Conservation (phyloP, 2,797 vertebrate genomes). For the Rousettus madagascariensis region DNA sequence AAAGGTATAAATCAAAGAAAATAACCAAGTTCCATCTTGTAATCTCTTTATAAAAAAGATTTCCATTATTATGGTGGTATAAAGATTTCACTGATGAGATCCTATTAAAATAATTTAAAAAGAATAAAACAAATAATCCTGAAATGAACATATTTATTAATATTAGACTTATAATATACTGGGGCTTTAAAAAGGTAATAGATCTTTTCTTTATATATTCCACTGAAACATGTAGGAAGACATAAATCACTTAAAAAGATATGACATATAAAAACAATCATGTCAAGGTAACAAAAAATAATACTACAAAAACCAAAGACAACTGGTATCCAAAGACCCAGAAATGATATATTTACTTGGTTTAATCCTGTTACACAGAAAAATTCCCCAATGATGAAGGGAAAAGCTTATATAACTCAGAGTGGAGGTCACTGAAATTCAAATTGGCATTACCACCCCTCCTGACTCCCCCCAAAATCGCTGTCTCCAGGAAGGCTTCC, state of each 20-base stretch:
- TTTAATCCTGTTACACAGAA: neutral
- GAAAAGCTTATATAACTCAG: neutral
- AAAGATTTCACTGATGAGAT: neutral
- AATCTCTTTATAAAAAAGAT: neutral
- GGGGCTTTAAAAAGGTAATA: conserved; percentile 2
- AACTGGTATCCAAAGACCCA: neutral
- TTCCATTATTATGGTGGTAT: neutral
- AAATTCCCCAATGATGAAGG: neutral
- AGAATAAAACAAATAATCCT: neutral
- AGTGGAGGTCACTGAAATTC: neutral
- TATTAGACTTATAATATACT: conserved; percentile 12
- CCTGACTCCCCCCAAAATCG: neutral
- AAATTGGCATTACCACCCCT: neutral
- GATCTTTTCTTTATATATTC: neutral
- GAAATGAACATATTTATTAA: neutral
- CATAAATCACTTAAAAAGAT: neutral
- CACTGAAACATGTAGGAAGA: neutral
- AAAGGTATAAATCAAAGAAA: neutral
- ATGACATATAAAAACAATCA: neutral
- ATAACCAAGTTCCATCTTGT: neutral
- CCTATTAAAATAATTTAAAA: conserved; percentile 28
- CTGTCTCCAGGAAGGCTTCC: neutral
- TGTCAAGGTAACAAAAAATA: neutral
- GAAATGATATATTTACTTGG: neutral
- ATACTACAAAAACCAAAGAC: neutral